These are phyloP conservation scores for Ophioderma brevispina DNA, from an alignment of 35 echinoderm and acorn worm species.

Conservation along the genomic window DNA sequence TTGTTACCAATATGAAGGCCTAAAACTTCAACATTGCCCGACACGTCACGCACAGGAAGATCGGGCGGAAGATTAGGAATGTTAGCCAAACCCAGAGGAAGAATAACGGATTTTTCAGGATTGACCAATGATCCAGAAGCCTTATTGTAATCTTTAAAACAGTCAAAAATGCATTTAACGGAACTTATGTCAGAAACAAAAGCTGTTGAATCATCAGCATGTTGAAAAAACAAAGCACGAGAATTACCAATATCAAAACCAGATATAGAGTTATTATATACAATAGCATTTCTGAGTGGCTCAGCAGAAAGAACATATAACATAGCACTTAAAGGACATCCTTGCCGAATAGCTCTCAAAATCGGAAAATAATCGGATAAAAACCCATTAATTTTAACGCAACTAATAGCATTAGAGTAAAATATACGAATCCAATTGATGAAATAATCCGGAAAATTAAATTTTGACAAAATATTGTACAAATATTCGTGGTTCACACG, in stretches of 20 bases:
- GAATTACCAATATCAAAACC: constrained; percentile 1
- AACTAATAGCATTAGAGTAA: neutral
- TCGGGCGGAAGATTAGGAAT: neutral
- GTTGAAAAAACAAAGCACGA: constrained; percentile 2
- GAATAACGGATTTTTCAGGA: neutral
- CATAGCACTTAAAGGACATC: neutral
- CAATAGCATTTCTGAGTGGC: neutral
- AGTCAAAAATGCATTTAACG: neutral
- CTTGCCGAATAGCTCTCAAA: neutral
- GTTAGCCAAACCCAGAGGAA: neutral
- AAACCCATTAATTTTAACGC: neutral
- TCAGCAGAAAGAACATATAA: neutral
- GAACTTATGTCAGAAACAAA: neutral
- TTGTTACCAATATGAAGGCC: neutral
- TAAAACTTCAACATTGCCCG: neutral
- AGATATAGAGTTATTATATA: neutral
- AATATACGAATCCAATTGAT: constrained; percentile 42
- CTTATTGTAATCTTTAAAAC: neutral
- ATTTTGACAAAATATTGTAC: constrained; percentile 19
- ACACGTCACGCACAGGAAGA: neutral
- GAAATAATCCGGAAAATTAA: constrained; percentile 52
- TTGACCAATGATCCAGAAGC: neutral
- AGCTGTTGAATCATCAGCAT: constrained; percentile 37
- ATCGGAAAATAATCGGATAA: neutral
- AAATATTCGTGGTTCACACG: constrained; percentile 49